phyloP scores from a whole-genome alignment of 2,113 vertebrate species.

The Mungos mungo region DNA sequence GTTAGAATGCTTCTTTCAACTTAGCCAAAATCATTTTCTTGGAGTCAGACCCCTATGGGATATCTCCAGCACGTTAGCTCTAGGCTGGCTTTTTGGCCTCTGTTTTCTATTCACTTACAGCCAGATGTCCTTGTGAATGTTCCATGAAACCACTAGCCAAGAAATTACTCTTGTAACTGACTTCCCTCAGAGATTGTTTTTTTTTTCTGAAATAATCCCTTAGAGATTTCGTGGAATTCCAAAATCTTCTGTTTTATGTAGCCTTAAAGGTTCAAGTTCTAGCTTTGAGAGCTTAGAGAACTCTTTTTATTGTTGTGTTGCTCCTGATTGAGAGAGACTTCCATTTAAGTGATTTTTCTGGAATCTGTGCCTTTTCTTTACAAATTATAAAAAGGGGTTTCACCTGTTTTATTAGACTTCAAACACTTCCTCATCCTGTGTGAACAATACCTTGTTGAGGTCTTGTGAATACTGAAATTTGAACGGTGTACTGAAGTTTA shows the following conservation, averaged over 20 bases:
- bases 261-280: neutral
- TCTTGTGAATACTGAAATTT: neutral
- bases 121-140: neutral
- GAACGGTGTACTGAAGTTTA: neutral
- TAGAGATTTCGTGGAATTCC: slow-evolving; percentile 10
- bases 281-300: neutral
- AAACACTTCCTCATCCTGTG: neutral
- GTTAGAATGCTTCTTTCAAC: slow-evolving; percentile 22
- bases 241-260: slow-evolving; percentile 1
- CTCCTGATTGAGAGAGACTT: neutral
- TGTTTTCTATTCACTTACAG: neutral
- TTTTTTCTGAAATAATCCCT: neutral
- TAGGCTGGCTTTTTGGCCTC: neutral
- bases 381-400: slow-evolving; percentile 10
- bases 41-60: neutral
- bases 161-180: neutral
- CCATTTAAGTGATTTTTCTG: neutral
- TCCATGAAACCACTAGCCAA: neutral
- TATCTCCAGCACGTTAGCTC: neutral
- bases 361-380: neutral
- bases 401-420: neutral
- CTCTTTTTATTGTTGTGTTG: neutral
- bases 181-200: neutral
- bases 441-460: neutral
- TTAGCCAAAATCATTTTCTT: neutral